phyloP scores from a whole-genome alignment of 2,797 vertebrate genomes.

The Falco biarmicus region DNA sequence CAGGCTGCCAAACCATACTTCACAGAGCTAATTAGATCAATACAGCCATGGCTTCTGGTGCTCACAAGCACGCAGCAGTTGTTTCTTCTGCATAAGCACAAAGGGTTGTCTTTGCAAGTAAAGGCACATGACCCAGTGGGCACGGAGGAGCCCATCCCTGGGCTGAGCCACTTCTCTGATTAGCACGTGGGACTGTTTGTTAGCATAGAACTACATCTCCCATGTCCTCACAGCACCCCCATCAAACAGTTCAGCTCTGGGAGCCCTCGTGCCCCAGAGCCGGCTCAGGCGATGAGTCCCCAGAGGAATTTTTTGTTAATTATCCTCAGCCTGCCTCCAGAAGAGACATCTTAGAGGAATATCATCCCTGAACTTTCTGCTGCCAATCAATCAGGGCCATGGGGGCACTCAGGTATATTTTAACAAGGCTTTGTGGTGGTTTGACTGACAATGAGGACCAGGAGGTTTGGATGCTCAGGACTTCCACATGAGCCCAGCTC shows the following conservation, averaged over 20 bases:
- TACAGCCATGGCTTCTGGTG: not conserved
- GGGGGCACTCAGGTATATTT: not conserved
- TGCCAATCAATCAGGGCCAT: not conserved
- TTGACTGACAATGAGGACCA: not conserved
- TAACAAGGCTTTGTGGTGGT: too few relatives aligned
- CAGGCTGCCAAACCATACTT: not conserved
- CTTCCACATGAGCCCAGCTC: not conserved
- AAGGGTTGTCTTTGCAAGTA: fast-evolving
- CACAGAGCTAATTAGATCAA: not conserved
- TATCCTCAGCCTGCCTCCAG: not conserved
- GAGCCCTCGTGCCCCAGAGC: not conserved
- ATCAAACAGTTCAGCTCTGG: not conserved
- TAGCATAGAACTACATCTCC: not conserved
- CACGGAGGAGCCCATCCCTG: not conserved
- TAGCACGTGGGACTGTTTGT: not conserved
- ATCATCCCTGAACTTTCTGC: not conserved
- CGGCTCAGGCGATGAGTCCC: not conserved
- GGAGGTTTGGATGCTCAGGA: not conserved
- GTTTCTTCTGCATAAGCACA: not conserved
- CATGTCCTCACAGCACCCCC: not conserved
- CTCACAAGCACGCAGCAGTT: not conserved
- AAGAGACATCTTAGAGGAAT: not conserved
- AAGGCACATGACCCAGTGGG: fast-evolving
- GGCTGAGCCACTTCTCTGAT: not conserved
- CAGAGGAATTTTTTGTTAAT: not conserved